Percentiles rank a stretch among this genome's conserved stretches.
Evolutionary conservation across 2,113 vertebrate genomes (phyloP).

Genomic region (Hyla sarda): DNA sequence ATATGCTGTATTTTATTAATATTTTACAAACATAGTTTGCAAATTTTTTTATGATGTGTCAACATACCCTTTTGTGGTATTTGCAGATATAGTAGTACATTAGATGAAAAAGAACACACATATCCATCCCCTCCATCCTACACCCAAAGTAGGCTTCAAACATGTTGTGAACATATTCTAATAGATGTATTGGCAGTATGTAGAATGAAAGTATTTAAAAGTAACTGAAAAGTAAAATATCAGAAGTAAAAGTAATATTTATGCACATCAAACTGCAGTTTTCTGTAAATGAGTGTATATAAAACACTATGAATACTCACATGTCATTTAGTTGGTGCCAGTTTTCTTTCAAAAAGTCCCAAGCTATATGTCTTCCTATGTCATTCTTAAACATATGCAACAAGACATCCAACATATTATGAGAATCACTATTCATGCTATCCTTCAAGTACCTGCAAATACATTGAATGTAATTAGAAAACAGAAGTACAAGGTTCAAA

Average conservation of each 20-base stretch:
- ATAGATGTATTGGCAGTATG: not conserved
- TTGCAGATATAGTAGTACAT: not conserved
- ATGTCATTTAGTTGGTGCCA: slow-evolving; percentile 70
- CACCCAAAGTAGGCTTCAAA: no score
- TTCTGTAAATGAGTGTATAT: not conserved
- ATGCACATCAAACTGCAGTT: slow-evolving; percentile 3
- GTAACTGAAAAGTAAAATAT: no score
- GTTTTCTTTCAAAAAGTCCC: slow-evolving; percentile 75
- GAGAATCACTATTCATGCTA: slow-evolving; percentile 59
- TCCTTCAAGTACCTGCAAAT: slow-evolving; percentile 74
- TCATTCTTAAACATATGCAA: slow-evolving; percentile 63
- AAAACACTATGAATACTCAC: slow-evolving; percentile 63
- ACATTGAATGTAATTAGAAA: not conserved
- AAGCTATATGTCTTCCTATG: slow-evolving; percentile 70
- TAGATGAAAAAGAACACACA: not conserved
- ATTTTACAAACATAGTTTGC: no score
- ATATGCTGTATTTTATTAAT: no score
- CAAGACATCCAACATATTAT: slow-evolving; percentile 38
- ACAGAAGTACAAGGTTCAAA: no score
- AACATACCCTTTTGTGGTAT: not conserved
- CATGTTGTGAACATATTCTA: no score
- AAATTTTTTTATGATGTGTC: no score
- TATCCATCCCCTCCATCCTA: not conserved
- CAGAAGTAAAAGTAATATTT: not conserved
- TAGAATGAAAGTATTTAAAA: no score